Evolutionary conservation across 2,888 invertebrate species (phyloP), one percentile per base, ranked within the genome.

Genomic region (Amiota mariae): DNA sequence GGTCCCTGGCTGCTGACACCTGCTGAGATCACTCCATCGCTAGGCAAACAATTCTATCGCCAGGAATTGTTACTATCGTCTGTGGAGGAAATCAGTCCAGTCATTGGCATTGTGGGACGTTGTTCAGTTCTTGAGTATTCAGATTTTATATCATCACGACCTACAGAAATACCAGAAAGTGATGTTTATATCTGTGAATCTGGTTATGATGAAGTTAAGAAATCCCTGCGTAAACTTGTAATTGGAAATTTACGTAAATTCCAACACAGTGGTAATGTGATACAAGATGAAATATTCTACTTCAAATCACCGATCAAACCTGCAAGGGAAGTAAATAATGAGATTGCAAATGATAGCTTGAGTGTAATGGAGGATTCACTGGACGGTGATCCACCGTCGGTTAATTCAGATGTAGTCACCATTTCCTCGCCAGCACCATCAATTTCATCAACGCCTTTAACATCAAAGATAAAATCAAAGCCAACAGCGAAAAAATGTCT

Each of bases 151-250:
- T 94, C 94, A 85, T 94, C 96, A 94, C 91, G 99, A 13, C 95
- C 96, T 64, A 99, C 98, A 0, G 99, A 99, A 91, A 94, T 98
- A 77, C 92, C 94, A 0, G 99, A 99, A 90, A 93, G 93, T 75
- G 98, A 99, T 90, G 93, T 98, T 1, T 99, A 93, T 88, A 94
- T 99, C 64, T 98, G 98, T 88, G 97, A 97, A 88, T 96, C 95
- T 0, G 92, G 96, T 76, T 98, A 97, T 88, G 96, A 97, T 88
- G 98, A 98, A 90, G 93, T 94, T 47, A 96, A 95, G 85, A 93
- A 95, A 74, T 92, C 94, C 73, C 93, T 96, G 70, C 92, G 94
- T 6, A 89, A 88, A 77, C 94, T 95, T 85, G 93, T 93, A 51
- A 88, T 91, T 1, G 95, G 95, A 0, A 85, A 81, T 68, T 89